Percentiles rank a stretch among this genome's conserved stretches.
phyloP scores from a whole-genome alignment of 2,113 vertebrate genomes.

The Sturnira hondurensis region DNA sequence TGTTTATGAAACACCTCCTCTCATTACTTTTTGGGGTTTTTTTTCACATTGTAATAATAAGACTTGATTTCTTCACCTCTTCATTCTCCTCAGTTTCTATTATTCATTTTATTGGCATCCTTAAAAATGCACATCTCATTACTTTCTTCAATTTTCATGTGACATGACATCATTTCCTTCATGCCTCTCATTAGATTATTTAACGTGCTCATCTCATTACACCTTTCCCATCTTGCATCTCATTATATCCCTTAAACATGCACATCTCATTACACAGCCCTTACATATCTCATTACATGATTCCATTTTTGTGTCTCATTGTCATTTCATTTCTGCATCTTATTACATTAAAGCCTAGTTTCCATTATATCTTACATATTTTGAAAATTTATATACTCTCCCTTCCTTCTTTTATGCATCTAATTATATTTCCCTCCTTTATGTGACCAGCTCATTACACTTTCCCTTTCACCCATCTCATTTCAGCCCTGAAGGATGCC shows the following conservation, averaged over 20 bases:
- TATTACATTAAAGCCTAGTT: slow-evolving; percentile 68
- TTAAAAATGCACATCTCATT: slow-evolving; percentile 71
- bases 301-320: slow-evolving; percentile 66
- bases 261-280: slow-evolving; percentile 71
- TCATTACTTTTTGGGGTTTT: not conserved
- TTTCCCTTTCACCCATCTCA: slow-evolving; percentile 62
- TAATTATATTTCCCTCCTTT: slow-evolving; percentile 66
- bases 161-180: slow-evolving; percentile 77
- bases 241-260: slow-evolving; percentile 66
- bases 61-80: slow-evolving; percentile 41
- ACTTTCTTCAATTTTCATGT: slow-evolving; percentile 71
- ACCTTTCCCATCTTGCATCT: slow-evolving; percentile 69
- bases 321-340: slow-evolving; percentile 72
- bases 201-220: slow-evolving; percentile 68
- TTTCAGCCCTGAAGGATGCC: slow-evolving; percentile 70
- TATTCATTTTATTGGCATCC: slow-evolving; percentile 50
- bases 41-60: slow-evolving; percentile 2
- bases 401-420: slow-evolving; percentile 67
- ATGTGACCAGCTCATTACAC: slow-evolving; percentile 71
- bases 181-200: slow-evolving; percentile 75
- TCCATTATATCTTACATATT: slow-evolving; percentile 69
- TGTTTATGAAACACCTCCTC: not conserved
- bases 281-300: slow-evolving; percentile 74
- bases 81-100: slow-evolving; percentile 50
- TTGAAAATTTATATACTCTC: slow-evolving; percentile 71